These are phyloP conservation scores for Silurus lanzhouensis DNA, from an alignment of 2,797 vertebrate species.

Conservation along the genomic window DNA sequence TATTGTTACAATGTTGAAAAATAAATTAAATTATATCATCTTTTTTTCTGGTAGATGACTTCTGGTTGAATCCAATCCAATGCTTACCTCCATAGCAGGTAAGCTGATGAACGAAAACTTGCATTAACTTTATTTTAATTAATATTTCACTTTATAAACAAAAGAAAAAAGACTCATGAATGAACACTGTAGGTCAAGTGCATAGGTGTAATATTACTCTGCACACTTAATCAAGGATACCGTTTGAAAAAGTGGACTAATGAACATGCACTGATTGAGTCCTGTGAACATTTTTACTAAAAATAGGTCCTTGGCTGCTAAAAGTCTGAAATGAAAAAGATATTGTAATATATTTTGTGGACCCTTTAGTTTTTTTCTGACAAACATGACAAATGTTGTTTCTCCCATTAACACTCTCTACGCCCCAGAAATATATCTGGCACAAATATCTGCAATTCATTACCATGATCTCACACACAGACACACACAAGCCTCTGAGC, in stretches of 20 bases:
- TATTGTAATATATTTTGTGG: too few species aligned
- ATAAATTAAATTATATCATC: too few species aligned
- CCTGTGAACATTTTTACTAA: neutral
- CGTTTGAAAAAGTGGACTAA: neutral
- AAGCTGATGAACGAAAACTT: neutral
- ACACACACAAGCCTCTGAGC: constrained; percentile 9
- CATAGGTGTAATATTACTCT: neutral
- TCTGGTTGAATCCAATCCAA: neutral
- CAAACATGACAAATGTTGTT: neutral
- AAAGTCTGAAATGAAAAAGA: neutral
- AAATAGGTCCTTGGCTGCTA: neutral
- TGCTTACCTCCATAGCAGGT: neutral
- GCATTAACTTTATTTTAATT: neutral
- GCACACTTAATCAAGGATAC: neutral
- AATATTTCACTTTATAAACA: neutral
- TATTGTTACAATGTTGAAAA: too few species aligned
- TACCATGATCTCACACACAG: neutral
- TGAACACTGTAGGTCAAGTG: neutral
- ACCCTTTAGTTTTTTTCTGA: neutral
- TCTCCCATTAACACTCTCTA: neutral
- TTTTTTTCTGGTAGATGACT: too few species aligned
- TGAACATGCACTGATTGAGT: neutral
- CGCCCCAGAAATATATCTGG: neutral
- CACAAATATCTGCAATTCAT: too few species aligned
- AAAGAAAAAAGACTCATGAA: neutral